Percentiles rank a stretch among this genome's conserved stretches.
Conservation (phyloP, 2,888 invertebrate genomes). For the Dolichomitus sp. region DNA sequence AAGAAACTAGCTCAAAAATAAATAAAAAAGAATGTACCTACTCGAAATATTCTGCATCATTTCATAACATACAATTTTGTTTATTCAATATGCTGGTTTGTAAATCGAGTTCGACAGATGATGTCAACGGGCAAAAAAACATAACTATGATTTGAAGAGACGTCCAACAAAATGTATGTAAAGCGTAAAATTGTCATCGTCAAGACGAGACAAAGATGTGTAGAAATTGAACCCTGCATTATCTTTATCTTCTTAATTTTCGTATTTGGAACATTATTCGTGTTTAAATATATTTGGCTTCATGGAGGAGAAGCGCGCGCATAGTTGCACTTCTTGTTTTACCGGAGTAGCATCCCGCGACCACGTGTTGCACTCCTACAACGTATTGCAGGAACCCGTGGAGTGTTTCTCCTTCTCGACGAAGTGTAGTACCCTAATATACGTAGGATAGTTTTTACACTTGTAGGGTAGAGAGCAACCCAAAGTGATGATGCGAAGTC, state of each 20-base stretch:
- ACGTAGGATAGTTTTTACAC: slow-evolving; percentile 10
- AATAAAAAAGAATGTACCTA: too few relatives aligned
- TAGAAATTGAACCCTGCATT: neutral
- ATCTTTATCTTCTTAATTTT: neutral
- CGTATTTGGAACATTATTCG: neutral
- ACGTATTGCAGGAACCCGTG: slow-evolving; percentile 14
- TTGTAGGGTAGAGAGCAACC: neutral
- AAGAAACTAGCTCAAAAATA: too few relatives aligned
- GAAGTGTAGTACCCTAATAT: neutral
- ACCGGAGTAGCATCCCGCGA: slow-evolving; percentile 36
- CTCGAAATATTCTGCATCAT: too few relatives aligned
- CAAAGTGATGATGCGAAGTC: slow-evolving; percentile 4
- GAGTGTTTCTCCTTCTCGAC: neutral
- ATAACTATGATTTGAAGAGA: too few relatives aligned
- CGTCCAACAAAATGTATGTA: too few relatives aligned
- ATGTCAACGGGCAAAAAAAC: too few relatives aligned
- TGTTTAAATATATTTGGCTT: neutral
- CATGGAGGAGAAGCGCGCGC: slow-evolving; percentile 4
- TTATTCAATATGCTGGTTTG: too few relatives aligned
- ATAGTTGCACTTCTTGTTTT: slow-evolving; percentile 43
- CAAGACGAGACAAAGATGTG: neutral
- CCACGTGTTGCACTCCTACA: slow-evolving; percentile 51
- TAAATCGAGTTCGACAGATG: too few relatives aligned
- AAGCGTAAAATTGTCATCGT: too few relatives aligned
- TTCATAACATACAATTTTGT: too few relatives aligned